phyloP scores from a whole-genome alignment of 2,888 invertebrate species.

The Plagodis dolabraria region DNA sequence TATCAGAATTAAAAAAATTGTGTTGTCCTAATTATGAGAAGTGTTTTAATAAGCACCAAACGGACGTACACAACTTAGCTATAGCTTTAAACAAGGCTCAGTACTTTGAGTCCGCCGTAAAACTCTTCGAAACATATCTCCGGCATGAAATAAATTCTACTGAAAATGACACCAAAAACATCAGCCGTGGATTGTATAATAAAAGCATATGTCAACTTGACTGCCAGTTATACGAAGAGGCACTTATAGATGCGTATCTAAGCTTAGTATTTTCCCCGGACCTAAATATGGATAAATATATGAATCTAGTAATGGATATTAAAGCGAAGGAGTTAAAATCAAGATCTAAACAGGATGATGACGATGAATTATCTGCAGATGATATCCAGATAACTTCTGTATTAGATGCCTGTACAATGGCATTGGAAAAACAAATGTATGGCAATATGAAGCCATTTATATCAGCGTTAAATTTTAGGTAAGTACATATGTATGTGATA shows the following conservation, averaged over 20 bases:
- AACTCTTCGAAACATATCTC: conserved; percentile 66
- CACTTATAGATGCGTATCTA: conserved; percentile 62
- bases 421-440: conserved; percentile 47
- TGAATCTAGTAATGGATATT: conserved; percentile 72
- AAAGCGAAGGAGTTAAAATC: conserved; percentile 65
- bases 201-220: conserved; percentile 74
- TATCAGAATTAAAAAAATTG: conserved; percentile 49
- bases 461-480: conserved; percentile 61
- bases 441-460: conserved; percentile 58
- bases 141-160: conserved; percentile 53
- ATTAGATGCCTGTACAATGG: conserved; percentile 51
- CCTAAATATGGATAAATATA: conserved; percentile 60
- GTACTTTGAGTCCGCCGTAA: conserved; percentile 59
- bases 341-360: conserved; percentile 35
- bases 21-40: conserved; percentile 63
- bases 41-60: conserved; percentile 64
- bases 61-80: conserved; percentile 70
- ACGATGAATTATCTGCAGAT: conserved; percentile 38
- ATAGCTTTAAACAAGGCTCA: conserved; percentile 62
- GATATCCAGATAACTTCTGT: conserved; percentile 56
- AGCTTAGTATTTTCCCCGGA: conserved; percentile 61
- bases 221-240: conserved; percentile 53
- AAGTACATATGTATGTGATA: conserved; percentile 23
- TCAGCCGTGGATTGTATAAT: conserved; percentile 69
- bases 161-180: conserved; percentile 57